Evolutionary conservation across 2,888 invertebrate genomes (phyloP).

Genomic region (Apamea sordens): DNA sequence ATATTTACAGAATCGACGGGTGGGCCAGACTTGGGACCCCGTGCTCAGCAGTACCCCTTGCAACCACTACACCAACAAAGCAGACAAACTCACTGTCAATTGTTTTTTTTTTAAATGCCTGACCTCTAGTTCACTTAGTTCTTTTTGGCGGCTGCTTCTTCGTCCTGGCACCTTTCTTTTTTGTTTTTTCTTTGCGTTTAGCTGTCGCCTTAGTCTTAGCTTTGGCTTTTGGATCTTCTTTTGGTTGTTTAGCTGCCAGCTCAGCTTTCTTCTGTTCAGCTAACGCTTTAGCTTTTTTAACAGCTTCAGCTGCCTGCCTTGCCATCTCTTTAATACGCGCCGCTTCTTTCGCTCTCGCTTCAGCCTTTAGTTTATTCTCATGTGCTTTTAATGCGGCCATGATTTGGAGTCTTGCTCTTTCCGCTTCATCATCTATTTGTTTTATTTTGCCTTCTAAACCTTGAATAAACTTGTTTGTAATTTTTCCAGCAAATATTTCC

Average conservation of each 20-base stretch:
- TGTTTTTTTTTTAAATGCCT: background rate
- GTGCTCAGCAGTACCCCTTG: background rate
- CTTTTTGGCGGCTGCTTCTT: background rate
- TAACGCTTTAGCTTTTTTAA: slow-evolving; percentile 57
- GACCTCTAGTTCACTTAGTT: background rate
- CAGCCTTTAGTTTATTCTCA: slow-evolving; percentile 73
- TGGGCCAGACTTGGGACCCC: background rate
- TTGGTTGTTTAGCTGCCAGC: slow-evolving; percentile 47
- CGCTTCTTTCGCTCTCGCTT: slow-evolving; percentile 69
- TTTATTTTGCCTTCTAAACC: slow-evolving; percentile 70
- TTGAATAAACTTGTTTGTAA: slow-evolving; percentile 70
- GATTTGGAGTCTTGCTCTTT: slow-evolving; percentile 67
- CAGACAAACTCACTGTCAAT: background rate
- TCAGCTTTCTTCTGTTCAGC: slow-evolving; percentile 56
- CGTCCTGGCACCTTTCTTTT: background rate
- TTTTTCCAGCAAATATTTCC: slow-evolving; percentile 70
- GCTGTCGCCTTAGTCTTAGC: background rate
- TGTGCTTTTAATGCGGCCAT: slow-evolving; percentile 74
- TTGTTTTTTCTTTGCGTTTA: background rate
- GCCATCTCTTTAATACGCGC: slow-evolving; percentile 65
- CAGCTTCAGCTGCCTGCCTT: slow-evolving; percentile 55
- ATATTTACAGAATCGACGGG: too few relatives aligned
- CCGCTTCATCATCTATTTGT: slow-evolving; percentile 75
- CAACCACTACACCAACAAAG: background rate
- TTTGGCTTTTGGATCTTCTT: slow-evolving; percentile 24